A percentile compares a stretch with the other conserved stretches of the same genome.
Evolutionary conservation across 2,888 invertebrate species (phyloP).

Genomic region (Augiades crinisus): DNA sequence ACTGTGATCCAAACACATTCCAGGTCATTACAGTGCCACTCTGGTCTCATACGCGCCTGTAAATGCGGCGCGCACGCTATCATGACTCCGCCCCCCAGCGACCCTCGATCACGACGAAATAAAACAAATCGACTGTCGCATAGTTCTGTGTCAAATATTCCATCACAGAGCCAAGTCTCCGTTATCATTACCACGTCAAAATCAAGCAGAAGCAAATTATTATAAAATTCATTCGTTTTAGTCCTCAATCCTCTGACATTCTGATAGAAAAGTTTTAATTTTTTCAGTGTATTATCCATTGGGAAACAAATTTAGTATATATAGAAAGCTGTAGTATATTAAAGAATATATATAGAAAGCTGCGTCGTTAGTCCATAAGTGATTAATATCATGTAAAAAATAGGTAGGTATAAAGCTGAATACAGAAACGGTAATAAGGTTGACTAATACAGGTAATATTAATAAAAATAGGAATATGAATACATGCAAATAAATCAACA

Average conservation of each 20-base stretch:
- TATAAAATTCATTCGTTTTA: neutral
- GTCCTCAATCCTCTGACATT: neutral
- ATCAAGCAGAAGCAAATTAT: neutral
- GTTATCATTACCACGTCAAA: constrained; percentile 1
- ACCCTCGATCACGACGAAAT: neutral
- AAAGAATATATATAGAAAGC: too few species aligned
- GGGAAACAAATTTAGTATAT: neutral
- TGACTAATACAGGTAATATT: too few species aligned
- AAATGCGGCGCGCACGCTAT: neutral
- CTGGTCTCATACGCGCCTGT: neutral
- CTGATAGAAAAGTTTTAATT: constrained; percentile 9
- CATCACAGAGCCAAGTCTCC: constrained; percentile 2
- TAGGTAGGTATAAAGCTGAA: too few species aligned
- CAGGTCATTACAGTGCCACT: neutral
- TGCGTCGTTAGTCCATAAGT: too few species aligned
- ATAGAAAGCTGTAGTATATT: too few species aligned
- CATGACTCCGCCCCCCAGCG: constrained; percentile 1
- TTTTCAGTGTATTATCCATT: constrained; percentile 1
- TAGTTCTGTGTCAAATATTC: neutral
- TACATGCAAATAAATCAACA: too few species aligned
- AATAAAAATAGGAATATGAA: too few species aligned
- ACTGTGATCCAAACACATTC: constrained; percentile 2
- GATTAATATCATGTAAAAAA: too few species aligned
- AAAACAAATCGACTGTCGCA: neutral
- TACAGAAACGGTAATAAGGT: too few species aligned